These are phyloP conservation scores for Halocynthia roretzi DNA, from an alignment of 23 tunicate genomes.

Conservation along the genomic window DNA sequence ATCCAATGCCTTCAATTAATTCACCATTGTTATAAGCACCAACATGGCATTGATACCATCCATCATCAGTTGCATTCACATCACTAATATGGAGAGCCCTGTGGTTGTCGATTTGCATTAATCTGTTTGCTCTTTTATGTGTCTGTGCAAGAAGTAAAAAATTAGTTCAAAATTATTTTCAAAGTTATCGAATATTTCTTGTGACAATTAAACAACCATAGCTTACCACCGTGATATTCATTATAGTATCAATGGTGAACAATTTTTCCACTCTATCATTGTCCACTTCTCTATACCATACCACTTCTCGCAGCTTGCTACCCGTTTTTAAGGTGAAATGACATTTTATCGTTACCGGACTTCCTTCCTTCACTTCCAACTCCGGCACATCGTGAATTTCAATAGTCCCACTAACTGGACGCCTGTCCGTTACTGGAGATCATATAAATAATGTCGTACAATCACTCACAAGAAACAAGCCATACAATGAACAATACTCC, in stretches of 20 bases:
- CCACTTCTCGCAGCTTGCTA: constrained; percentile 23
- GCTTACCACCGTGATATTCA: constrained; percentile 34
- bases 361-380: constrained; percentile 9
- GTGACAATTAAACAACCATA: too few species aligned
- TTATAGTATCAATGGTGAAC: constrained; percentile 25
- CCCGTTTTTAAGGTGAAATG: constrained; percentile 14
- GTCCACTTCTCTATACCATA: constrained; percentile 38
- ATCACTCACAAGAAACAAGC: too few species aligned
- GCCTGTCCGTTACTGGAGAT: too few species aligned
- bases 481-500: too few species aligned
- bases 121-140: constrained; percentile 1
- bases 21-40: constrained; percentile 20
- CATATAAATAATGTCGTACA: too few species aligned
- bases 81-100: constrained; percentile 9
- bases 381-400: not conserved
- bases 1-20: constrained; percentile 29
- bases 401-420: too few species aligned
- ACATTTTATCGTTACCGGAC: constrained; percentile 18
- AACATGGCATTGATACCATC: constrained; percentile 51
- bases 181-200: not conserved
- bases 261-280: constrained; percentile 21
- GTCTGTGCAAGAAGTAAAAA: not conserved
- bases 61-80: constrained; percentile 22
- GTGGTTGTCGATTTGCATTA: not conserved
- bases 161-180: not conserved